Conservation (phyloP, 2,113 vertebrate species). For the Seriola quinqueradiata region DNA sequence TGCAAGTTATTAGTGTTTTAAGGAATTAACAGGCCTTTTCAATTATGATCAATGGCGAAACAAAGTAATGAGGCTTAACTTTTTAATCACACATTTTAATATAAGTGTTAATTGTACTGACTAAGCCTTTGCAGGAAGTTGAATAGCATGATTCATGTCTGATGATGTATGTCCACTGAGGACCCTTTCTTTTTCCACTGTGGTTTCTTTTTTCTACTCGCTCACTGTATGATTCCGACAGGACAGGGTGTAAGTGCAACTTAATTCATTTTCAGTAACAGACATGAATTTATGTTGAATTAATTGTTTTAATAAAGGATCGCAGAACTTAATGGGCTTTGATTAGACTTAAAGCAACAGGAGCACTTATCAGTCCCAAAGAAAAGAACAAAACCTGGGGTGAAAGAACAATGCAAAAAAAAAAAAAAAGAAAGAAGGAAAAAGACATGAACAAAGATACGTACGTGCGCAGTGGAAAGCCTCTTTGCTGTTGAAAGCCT, state of each 20-base stretch:
- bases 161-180: neutral
- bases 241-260: neutral
- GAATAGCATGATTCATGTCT: neutral
- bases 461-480: constrained; percentile 91
- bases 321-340: constrained; percentile 24
- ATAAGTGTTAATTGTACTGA: neutral
- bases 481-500: constrained; percentile 89
- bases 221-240: neutral
- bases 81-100: neutral
- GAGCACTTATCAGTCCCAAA: neutral
- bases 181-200: neutral
- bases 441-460: neutral
- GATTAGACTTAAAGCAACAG: constrained; percentile 21
- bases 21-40: neutral
- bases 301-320: constrained; percentile 2
- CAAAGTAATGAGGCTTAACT: neutral
- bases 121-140: neutral
- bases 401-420: neutral
- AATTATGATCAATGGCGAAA: neutral
- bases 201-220: neutral
- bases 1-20: neutral
- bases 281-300: neutral
- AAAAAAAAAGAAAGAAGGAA: neutral
- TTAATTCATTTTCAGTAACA: neutral
- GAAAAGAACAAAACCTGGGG: neutral